Conservation (phyloP, 2,888 invertebrate species). For the Mimachlamys varia region DNA sequence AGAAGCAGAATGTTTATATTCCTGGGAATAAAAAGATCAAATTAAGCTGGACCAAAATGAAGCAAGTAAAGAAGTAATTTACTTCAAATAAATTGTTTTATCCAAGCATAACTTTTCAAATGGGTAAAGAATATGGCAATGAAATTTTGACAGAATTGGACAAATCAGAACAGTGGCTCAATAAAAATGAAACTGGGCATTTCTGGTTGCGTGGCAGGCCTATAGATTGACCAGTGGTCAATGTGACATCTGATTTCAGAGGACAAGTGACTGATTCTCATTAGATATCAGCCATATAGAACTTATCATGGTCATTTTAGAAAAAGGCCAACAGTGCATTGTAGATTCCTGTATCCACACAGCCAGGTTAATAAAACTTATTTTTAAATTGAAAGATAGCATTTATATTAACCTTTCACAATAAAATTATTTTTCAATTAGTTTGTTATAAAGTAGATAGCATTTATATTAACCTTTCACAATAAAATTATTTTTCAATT, state of each 20-base stretch:
- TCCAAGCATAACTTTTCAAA: too few species aligned
- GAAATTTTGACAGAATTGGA: background rate
- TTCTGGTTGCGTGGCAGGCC: background rate
- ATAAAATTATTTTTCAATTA: too few species aligned
- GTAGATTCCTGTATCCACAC: background rate
- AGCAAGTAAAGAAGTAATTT: background rate
- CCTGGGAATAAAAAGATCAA: background rate
- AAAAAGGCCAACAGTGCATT: too few species aligned
- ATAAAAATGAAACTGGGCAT: background rate
- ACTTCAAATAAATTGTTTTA: too few species aligned
- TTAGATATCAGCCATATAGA: background rate
- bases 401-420: too few species aligned
- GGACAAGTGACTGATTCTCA: background rate
- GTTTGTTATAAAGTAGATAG: too few species aligned
- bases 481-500: too few species aligned
- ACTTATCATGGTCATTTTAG: background rate
- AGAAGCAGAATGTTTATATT: background rate
- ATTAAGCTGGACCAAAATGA: background rate
- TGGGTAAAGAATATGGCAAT: too few species aligned
- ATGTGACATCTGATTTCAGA: background rate
- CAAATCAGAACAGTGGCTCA: background rate
- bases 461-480: too few species aligned
- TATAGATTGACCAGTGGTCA: constrained; percentile 4
- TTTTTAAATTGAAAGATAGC: too few species aligned
- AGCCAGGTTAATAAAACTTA: background rate